Percentiles rank a stretch among this genome's conserved stretches.
These are phyloP conservation scores for Halesus radiatus DNA, from an alignment of 1,140 invertebrate species.

Conservation along the genomic window DNA sequence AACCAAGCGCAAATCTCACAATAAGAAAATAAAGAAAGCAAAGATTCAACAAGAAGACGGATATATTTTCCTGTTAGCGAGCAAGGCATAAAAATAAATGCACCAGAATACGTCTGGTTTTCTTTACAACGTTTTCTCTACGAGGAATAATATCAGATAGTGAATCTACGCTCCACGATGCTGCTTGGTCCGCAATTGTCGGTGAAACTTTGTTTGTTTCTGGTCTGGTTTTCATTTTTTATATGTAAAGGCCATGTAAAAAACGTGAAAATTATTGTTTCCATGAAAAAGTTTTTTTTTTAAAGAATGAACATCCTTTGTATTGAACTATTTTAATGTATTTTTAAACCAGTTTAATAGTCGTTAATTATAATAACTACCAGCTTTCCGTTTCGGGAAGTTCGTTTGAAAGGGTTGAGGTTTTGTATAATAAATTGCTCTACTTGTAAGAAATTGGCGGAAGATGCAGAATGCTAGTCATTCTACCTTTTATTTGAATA, in stretches of 20 bases:
- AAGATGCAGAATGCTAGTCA: no score
- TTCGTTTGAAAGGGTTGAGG: no score
- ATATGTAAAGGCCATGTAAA: background rate
- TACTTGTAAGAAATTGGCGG: no score
- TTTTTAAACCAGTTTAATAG: no score
- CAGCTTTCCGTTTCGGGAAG: no score
- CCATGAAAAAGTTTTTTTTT: background rate
- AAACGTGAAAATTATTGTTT: no score
- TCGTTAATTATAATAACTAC: no score
- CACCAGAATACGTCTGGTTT: conserved; percentile 19
- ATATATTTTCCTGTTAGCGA: conserved; percentile 28
- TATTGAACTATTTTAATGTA: no score
- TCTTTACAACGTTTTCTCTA: conserved; percentile 7
- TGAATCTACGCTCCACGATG: background rate
- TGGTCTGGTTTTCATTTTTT: background rate
- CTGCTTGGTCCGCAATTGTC: background rate
- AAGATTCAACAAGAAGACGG: conserved; percentile 2
- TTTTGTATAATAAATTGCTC: no score
- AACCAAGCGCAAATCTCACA: background rate
- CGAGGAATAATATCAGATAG: conserved; percentile 21
- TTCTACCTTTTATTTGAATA: no score
- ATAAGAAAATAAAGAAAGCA: conserved; percentile 12
- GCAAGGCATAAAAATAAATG: conserved; percentile 34
- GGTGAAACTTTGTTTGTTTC: background rate
- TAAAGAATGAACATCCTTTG: background rate